Percentiles rank a stretch among this genome's conserved stretches.
Evolutionary conservation across 1,140 invertebrate genomes (phyloP).

Genomic region (Trachymyrmex septentrionalis): DNA sequence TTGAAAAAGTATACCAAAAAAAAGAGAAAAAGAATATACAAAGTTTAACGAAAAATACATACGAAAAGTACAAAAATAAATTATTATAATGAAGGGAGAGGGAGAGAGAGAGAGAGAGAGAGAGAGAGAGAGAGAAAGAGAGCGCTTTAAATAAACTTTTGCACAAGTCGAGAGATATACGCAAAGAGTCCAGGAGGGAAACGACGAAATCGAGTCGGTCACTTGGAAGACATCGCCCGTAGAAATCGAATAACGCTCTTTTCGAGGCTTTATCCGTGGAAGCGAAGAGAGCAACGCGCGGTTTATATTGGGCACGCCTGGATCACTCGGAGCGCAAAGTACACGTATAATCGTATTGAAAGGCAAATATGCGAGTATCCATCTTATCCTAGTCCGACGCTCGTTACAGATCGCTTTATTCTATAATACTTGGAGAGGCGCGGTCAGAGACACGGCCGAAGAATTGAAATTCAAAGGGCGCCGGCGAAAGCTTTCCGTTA

Average conservation of each 20-base stretch:
- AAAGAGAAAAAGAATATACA: too few relatives aligned
- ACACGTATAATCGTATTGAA: slow-evolving; percentile 71
- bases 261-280: slow-evolving; percentile 58
- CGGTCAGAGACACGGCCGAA: slow-evolving; percentile 44
- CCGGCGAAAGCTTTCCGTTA: slow-evolving; percentile 43
- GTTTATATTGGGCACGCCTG: slow-evolving; percentile 67
- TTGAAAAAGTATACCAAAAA: too few relatives aligned
- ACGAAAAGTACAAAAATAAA: too few relatives aligned
- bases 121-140: not conserved
- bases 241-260: slow-evolving; percentile 64
- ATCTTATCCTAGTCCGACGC: slow-evolving; percentile 22
- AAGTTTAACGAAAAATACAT: too few relatives aligned
- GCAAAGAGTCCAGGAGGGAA: slow-evolving; percentile 48
- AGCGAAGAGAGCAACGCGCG: slow-evolving; percentile 55
- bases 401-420: slow-evolving; percentile 61
- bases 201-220: slow-evolving; percentile 67
- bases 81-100: too few relatives aligned
- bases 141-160: slow-evolving; percentile 59
- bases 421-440: slow-evolving; percentile 38
- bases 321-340: slow-evolving; percentile 61
- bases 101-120: not conserved
- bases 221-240: slow-evolving; percentile 66
- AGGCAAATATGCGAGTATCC: slow-evolving; percentile 69
- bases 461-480: slow-evolving; percentile 59
- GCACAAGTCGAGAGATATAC: slow-evolving; percentile 20